These are phyloP conservation scores for Alloscopus bannaensis DNA, from an alignment of 2,888 invertebrate genomes.

Conservation along the genomic window DNA sequence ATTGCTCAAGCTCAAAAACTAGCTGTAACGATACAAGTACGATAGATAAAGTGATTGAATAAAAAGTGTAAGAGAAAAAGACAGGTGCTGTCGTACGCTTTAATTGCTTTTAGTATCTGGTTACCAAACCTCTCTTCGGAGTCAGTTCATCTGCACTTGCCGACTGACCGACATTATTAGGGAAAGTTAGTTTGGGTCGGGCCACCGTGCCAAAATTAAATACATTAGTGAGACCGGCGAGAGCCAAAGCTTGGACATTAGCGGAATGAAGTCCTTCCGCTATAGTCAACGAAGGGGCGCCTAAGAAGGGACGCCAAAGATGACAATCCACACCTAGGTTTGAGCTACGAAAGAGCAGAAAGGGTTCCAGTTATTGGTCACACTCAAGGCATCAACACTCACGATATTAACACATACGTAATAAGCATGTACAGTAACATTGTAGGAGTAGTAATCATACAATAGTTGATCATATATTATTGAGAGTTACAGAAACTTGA, in stretches of 20 bases:
- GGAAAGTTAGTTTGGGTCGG: slow-evolving; percentile 56
- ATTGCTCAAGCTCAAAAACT: too few relatives aligned
- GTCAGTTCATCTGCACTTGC: slow-evolving; percentile 70
- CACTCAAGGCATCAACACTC: not conserved
- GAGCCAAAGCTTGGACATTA: slow-evolving; percentile 70
- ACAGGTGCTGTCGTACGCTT: slow-evolving; percentile 62
- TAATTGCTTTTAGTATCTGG: slow-evolving; percentile 63
- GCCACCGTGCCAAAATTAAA: slow-evolving; percentile 53
- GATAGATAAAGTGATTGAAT: slow-evolving; percentile 44
- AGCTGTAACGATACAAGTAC: too few relatives aligned
- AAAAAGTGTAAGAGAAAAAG: slow-evolving; percentile 53
- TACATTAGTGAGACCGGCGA: slow-evolving; percentile 70
- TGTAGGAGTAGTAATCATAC: too few relatives aligned
- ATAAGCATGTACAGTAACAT: too few relatives aligned
- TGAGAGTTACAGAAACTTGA: too few relatives aligned
- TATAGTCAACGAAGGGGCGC: slow-evolving; percentile 64
- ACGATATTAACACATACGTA: not conserved
- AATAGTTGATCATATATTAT: too few relatives aligned
- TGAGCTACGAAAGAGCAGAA: slow-evolving; percentile 52
- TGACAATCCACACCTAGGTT: slow-evolving; percentile 69
- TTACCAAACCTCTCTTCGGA: slow-evolving; percentile 69
- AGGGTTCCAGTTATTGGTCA: slow-evolving; percentile 2
- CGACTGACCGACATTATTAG: slow-evolving; percentile 67
- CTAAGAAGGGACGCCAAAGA: slow-evolving; percentile 68
- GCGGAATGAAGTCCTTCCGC: slow-evolving; percentile 71